Conservation (phyloP, 2,113 vertebrate species). For the Murina feae region DNA sequence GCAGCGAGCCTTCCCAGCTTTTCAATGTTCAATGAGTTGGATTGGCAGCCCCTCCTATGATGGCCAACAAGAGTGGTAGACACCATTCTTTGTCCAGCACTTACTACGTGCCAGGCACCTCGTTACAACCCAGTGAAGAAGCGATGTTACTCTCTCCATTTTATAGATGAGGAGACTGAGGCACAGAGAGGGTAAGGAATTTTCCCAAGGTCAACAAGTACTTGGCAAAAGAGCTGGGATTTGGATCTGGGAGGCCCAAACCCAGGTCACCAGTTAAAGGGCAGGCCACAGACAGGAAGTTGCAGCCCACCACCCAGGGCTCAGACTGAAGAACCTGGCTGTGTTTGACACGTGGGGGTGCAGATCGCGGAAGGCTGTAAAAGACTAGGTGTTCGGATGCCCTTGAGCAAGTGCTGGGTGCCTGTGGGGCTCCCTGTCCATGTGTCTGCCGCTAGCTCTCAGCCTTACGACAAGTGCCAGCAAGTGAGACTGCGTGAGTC, state of each 20-base stretch:
- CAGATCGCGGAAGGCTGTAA: not conserved
- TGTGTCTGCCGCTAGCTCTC: not conserved
- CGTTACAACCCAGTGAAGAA: not conserved
- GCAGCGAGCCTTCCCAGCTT: not conserved
- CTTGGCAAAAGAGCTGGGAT: not conserved
- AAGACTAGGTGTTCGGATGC: not conserved
- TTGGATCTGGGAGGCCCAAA: not conserved
- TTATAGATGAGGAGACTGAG: not conserved
- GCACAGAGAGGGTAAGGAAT: not conserved
- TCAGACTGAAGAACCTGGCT: not conserved
- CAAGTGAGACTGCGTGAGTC: not conserved
- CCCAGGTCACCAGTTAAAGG: not conserved
- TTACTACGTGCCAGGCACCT: not conserved
- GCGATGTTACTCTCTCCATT: not conserved
- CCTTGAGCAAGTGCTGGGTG: not conserved
- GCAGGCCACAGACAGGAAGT: not conserved
- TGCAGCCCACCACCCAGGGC: not conserved
- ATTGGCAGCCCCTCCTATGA: not conserved
- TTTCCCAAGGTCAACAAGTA: not conserved
- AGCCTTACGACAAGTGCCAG: not conserved
- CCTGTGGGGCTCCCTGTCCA: not conserved
- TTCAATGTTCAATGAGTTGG: fast-evolving
- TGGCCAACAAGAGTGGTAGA: not conserved
- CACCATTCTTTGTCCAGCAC: not conserved
- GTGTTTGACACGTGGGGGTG: too few relatives aligned